Percentiles rank a stretch among this genome's conserved stretches.
Conservation (phyloP, 1,140 invertebrate genomes). For the Apis cerana region DNA sequence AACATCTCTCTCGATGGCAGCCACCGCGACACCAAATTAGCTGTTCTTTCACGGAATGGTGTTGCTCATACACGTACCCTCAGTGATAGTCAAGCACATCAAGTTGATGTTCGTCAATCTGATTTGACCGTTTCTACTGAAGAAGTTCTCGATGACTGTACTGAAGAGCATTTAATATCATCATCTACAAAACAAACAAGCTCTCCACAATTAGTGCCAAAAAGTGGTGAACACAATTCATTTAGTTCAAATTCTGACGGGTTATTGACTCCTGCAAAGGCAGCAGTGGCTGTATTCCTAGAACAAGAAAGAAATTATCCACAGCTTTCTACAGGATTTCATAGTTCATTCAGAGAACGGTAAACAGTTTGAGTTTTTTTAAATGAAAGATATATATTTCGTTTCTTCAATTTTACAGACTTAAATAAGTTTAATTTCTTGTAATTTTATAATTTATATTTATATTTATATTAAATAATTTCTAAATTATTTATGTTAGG, state of each 20-base stretch:
- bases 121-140: constrained; percentile 63
- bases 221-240: constrained; percentile 81
- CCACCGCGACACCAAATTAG: constrained; percentile 91
- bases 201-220: constrained; percentile 54
- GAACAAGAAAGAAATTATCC: constrained; percentile 74
- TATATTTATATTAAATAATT: not conserved
- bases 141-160: constrained; percentile 55
- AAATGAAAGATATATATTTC: not conserved
- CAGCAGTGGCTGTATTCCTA: constrained; percentile 61
- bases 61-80: constrained; percentile 71
- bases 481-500: not conserved
- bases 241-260: constrained; percentile 87
- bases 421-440: not conserved
- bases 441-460: not conserved
- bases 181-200: constrained; percentile 32
- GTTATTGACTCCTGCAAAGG: constrained; percentile 81
- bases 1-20: constrained; percentile 97
- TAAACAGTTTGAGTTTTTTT: constrained; percentile 65
- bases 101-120: constrained; percentile 26
- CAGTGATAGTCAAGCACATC: constrained; percentile 61
- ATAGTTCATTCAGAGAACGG: constrained; percentile 84
- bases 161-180: constrained; percentile 43
- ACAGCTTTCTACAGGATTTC: constrained; percentile 73
- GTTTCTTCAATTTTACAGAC: not conserved
- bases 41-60: constrained; percentile 81